phyloP scores from a whole-genome alignment of 1,140 invertebrate species.

The Lordiphosa stackelbergi region DNA sequence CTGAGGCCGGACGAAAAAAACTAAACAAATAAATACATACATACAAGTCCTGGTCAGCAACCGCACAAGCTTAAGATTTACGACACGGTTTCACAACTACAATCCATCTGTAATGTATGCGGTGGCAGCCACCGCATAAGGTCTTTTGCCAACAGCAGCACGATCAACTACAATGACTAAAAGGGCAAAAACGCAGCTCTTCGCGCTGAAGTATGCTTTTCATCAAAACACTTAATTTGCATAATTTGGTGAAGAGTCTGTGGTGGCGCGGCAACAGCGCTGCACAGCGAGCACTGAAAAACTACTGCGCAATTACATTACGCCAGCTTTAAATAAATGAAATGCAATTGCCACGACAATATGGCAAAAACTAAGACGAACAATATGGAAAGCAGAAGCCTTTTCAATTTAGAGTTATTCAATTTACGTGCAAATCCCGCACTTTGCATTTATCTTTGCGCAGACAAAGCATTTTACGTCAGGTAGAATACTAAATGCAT shows the following conservation, averaged over 20 bases:
- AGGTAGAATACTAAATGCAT: slow-evolving; percentile 38
- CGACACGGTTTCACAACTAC: too few relatives aligned
- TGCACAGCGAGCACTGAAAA: slow-evolving; percentile 4
- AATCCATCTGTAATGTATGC: too few relatives aligned
- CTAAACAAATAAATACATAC: too few relatives aligned
- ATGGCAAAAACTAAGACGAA: slow-evolving; percentile 8
- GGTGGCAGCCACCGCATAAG: slow-evolving; percentile 33
- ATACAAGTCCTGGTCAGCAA: too few relatives aligned
- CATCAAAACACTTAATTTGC: slow-evolving; percentile 73
- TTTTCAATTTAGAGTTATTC: too few relatives aligned
- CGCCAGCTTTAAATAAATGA: slow-evolving; percentile 62
- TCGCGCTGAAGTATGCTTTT: slow-evolving; percentile 45
- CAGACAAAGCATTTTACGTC: slow-evolving; percentile 39
- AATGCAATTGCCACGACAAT: slow-evolving; percentile 44
- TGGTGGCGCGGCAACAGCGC: slow-evolving; percentile 10
- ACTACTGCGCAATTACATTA: slow-evolving; percentile 53
- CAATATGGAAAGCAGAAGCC: too few relatives aligned
- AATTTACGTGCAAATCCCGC: slow-evolving; percentile 36
- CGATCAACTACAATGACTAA: slow-evolving; percentile 37
- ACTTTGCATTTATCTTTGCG: slow-evolving; percentile 54
- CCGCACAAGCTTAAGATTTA: too few relatives aligned
- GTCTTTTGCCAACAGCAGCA: slow-evolving; percentile 36
- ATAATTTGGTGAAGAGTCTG: slow-evolving; percentile 62
- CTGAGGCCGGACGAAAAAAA: too few relatives aligned
- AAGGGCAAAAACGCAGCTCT: slow-evolving; percentile 35